Evolutionary conservation across 2,113 vertebrate species (phyloP).

Genomic region (Craseonycteris thonglongyai): DNA sequence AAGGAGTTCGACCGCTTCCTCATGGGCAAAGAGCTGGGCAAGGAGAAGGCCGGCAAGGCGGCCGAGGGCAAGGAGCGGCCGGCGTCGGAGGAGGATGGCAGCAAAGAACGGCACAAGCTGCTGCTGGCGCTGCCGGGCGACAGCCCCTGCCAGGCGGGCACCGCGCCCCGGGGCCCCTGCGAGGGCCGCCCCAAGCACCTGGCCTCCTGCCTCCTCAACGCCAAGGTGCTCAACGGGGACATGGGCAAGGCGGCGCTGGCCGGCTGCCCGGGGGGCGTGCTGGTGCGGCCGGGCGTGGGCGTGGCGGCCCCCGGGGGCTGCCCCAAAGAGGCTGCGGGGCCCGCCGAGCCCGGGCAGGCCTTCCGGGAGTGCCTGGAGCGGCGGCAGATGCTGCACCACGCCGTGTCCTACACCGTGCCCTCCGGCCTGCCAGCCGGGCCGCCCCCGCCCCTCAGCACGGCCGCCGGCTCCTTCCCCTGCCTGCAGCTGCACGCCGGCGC

Average conservation of each 20-base stretch:
- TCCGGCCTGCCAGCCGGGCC: slow-evolving; percentile 85
- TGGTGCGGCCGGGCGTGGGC: slow-evolving; percentile 77
- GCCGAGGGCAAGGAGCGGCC: slow-evolving; percentile 85
- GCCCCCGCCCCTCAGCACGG: slow-evolving; percentile 80
- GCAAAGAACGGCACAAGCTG: slow-evolving; percentile 88
- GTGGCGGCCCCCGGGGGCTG: slow-evolving; percentile 71
- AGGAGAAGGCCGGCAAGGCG: slow-evolving; percentile 84
- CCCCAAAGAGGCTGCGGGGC: slow-evolving; percentile 83
- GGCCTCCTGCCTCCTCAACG: slow-evolving; percentile 88
- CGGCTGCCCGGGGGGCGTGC: slow-evolving; percentile 85
- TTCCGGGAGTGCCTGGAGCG: slow-evolving; percentile 91
- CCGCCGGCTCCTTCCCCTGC: slow-evolving; percentile 90
- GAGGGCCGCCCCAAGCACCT: slow-evolving; percentile 85
- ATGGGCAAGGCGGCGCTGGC: slow-evolving; percentile 81
- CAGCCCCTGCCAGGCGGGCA: slow-evolving; percentile 85
- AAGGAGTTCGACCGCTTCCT: slow-evolving; percentile 90
- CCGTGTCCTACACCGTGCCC: slow-evolving; percentile 88
- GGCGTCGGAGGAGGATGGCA: slow-evolving; percentile 82
- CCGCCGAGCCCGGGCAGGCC: slow-evolving; percentile 87
- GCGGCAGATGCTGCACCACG: slow-evolving; percentile 90
- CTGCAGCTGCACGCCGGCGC: slow-evolving; percentile 90
- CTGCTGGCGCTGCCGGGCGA: slow-evolving; percentile 80
- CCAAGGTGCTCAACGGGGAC: slow-evolving; percentile 90
- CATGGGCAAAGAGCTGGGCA: slow-evolving; percentile 82
- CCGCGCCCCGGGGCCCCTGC: slow-evolving; percentile 74